Base-by-base conservation (phyloP, 2,888 invertebrate genomes). In the Parascotia fuliginaria region DNA sequence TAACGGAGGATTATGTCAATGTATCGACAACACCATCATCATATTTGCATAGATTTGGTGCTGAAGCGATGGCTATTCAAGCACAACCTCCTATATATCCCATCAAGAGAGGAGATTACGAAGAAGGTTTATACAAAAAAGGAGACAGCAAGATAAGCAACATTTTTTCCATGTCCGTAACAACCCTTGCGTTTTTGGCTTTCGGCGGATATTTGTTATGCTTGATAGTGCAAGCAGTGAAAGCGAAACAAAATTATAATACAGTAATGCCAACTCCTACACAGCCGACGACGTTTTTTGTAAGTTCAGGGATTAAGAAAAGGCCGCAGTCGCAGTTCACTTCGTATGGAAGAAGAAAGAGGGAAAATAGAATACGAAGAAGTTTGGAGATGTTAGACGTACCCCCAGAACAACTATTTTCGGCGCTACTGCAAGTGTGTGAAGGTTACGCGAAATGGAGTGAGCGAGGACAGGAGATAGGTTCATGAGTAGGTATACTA, bases 191-290 rank as follows among this genome's bases (percentile, higher is more conserved):
- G 0, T 97, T 97, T 83, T 83, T 97, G 5, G 97, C 97, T 0
- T 97, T 97, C 70, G 97, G 96, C 0, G 97, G 97, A 0, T 97
- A 97, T 75, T 84, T 97, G 13, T 78, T 97, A 1, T 96, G 96
- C 67, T 86, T 97, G 37, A 94, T 97, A 42, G 95, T 96, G 16
- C 95, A 96, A 70, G 95, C 96, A 0, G 93, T 96, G 42, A 95
- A 94, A 72, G 93, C 94, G 13, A 96, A 96, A 76, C 93, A 93
- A 59, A 87, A 73, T 15, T 79, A 78, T 55, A 75, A 73, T 16
- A 36, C 59, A 0, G 64, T 81, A 9, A 76, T 83, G 0, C 73
- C 78, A 0, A 64, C 84, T 44, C 36, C 50, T 4, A 79, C 84
- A n/a, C 80, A 83, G 41, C 80, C 82, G 9, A 75, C 85, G 0